Evolutionary conservation across 2,113 vertebrate genomes (phyloP), one percentile per base, ranked within the genome.

Genomic region (Ophthalmolycus amberensis): DNA sequence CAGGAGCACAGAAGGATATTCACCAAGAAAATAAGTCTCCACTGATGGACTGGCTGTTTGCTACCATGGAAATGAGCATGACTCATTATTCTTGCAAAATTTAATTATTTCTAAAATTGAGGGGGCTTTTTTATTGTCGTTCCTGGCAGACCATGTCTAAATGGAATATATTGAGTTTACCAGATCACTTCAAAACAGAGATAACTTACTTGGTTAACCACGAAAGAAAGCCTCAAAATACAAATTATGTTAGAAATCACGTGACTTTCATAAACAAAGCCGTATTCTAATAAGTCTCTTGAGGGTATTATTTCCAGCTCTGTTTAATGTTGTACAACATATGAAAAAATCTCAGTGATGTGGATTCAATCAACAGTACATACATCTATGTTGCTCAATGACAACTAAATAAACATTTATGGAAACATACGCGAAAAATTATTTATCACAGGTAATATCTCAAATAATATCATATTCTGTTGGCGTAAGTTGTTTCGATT

Each of bases 11-110:
- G 18, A 20, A 12, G 12, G 2, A 40, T 65, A 15, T 46, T 70
- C 18, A 34, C 40, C 4, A 9, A 22, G 29, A 40, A 52, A 54
- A 74, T 29, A 11, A 52, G 5, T 56, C 12, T 70, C 54, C 6
- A 14, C 12, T 3, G 9, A 38, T 15, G 37, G 46, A 48, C 15
- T 56, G 7, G 11, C 22, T 59, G 38, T 75, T 76, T 73, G 60
- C 44, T 79, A 40, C 71, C 60, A 72, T 76, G 63, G 81, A 79
- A 82, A 92, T 90, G 67, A 78, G 46, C 32, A 25, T 78, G 73
- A 65, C 71, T 87, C 64, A 89, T 90, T 85, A 73, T 73, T 86
- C 73, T 77, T 62, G 63, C 60, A 58, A 76, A 91, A 91, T 88
- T 46, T 2, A 80, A 91, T 91, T 83, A 89, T 73, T 85, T 76